Evolutionary conservation across 2,888 invertebrate genomes (phyloP).

Genomic region (Diaphora mendica): DNA sequence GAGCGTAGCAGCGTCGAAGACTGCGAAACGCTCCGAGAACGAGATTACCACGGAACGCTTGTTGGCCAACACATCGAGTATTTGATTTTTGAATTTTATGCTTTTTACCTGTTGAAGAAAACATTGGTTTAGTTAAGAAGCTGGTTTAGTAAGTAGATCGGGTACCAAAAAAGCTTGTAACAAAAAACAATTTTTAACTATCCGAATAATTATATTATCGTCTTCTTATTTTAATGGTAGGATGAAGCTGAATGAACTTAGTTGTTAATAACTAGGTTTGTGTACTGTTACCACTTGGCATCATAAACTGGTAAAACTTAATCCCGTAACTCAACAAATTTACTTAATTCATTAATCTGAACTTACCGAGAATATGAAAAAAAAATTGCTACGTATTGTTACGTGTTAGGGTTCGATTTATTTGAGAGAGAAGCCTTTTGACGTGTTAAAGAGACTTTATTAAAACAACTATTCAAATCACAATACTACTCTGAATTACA

Average conservation of each 20-base stretch:
- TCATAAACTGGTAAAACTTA: neutral
- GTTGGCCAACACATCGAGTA: constrained; percentile 96
- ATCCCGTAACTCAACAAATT: neutral
- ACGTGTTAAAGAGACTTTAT: too few relatives aligned
- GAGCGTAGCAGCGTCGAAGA: constrained; percentile 95
- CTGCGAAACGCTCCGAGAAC: constrained; percentile 95
- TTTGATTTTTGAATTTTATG: constrained; percentile 96
- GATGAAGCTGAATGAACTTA: neutral
- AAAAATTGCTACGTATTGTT: too few relatives aligned
- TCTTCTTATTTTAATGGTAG: neutral
- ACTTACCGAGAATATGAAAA: neutral
- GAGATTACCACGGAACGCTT: constrained; percentile 94
- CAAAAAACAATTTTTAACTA: neutral
- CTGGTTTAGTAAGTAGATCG: neutral
- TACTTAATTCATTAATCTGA: neutral
- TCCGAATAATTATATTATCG: neutral
- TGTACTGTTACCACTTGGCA: neutral
- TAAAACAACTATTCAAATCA: too few relatives aligned
- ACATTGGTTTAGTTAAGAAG: neutral
- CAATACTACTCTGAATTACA: too few relatives aligned
- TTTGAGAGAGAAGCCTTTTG: too few relatives aligned
- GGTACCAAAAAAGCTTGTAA: too few relatives aligned
- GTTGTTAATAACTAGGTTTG: neutral
- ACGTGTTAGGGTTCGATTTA: too few relatives aligned
- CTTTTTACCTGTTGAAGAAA: constrained; percentile 89